phyloP scores from a whole-genome alignment of 2,797 vertebrate genomes.

The Poeciliopsis infans region DNA sequence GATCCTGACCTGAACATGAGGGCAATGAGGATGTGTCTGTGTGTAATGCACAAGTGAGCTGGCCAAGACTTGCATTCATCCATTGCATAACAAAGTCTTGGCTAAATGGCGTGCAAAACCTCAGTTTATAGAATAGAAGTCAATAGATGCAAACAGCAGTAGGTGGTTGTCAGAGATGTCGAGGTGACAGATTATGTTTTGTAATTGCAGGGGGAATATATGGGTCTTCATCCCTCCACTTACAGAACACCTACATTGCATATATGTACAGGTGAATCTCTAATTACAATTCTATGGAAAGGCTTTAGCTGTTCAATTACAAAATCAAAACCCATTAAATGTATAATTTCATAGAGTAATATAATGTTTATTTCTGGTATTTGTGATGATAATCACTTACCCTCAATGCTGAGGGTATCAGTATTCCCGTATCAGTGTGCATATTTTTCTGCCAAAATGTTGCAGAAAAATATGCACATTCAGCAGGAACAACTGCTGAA shows the following conservation, averaged over 20 bases:
- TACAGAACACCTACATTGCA: slow-evolving; percentile 13
- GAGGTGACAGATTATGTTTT: slow-evolving; percentile 5
- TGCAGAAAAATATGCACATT: neutral
- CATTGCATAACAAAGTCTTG: slow-evolving; percentile 32
- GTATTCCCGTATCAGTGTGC: too few relatives aligned
- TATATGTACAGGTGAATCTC: neutral
- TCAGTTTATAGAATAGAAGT: slow-evolving; percentile 47
- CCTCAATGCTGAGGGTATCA: too few relatives aligned
- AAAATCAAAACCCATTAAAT: neutral
- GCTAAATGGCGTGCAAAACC: slow-evolving; percentile 30
- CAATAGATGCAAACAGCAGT: slow-evolving; percentile 30
- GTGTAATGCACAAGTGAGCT: slow-evolving; percentile 34
- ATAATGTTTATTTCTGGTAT: slow-evolving; percentile 1
- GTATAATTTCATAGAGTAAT: neutral
- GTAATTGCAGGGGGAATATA: neutral
- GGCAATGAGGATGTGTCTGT: slow-evolving; percentile 23
- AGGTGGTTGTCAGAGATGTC: slow-evolving; percentile 23
- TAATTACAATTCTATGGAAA: neutral
- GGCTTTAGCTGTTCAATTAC: neutral
- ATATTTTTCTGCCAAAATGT: neutral
- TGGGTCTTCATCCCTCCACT: slow-evolving; percentile 29
- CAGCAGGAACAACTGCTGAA: neutral
- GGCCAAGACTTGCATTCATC: slow-evolving; percentile 32
- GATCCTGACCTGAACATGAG: slow-evolving; percentile 55
- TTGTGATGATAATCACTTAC: neutral